Evolutionary conservation across 2,888 invertebrate genomes (phyloP), one percentile per base, ranked within the genome.

Genomic region (Zygothrica quintamaculata): DNA sequence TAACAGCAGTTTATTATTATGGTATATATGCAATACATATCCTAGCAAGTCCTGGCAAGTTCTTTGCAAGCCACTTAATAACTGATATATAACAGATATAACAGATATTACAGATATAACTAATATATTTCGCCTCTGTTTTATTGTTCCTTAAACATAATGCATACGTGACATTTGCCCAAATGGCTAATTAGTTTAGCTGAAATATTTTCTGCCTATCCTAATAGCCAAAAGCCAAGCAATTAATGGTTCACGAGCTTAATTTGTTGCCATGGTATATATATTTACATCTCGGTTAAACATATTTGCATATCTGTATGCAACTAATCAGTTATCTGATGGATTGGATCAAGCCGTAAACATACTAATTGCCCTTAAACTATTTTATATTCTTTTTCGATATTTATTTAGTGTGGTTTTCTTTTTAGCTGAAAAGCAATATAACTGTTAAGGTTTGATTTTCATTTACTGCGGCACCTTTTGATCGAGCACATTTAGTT

Each of bases 401-500:
- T 22, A 0, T 13, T 26, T 15, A 4, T 39, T 34, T 44, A 8
- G 1, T 29, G n/a, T n/a, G n/a, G n/a, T n/a, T 31, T 31, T n/a
- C 2, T 31, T 31, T 31, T n/a, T 31, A 8, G 8, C 11, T 13
- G 8, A 3, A 26, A 34, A 11, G 1, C 15, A 16, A 44, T 29
- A 9, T 11, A 16, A 34, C 46, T 16, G 11, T 36, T 44, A 15
- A 11, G 7, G 26, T 43, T 47, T 22, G 46, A 50, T 57, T n/a
- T 62, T 72, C 18, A 43, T 18, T 39, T 64, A 6, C 5, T 18
- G 12, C 36, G 26, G 68, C 72, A 72, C 72, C 73, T 72, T 52
- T 72, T 72, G 73, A 73, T 47, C 36, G 52, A 68, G 72, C 72
- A 72, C 72, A 42, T 47, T 64, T 72, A 73, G 73, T 31, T 64